These are phyloP conservation scores for Crotalus horridus DNA, from an alignment of 2,113 vertebrate genomes.

Conservation along the genomic window DNA sequence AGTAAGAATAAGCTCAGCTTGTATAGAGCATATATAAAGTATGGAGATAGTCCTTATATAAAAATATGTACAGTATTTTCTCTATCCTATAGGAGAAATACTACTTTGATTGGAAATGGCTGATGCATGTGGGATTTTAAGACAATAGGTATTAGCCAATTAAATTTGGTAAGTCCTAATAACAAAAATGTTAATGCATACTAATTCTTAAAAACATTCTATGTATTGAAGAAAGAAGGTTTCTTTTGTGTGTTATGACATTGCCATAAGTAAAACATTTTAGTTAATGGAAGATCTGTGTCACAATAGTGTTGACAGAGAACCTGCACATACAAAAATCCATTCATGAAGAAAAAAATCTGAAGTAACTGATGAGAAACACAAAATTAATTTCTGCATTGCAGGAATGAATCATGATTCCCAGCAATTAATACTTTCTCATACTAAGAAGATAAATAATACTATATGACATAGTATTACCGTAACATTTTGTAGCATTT, in stretches of 20 bases:
- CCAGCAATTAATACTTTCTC: conserved; percentile 73
- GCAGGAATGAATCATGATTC: conserved; percentile 69
- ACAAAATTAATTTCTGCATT: conserved; percentile 66
- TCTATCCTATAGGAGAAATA: conserved; percentile 24
- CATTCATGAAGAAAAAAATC: conserved; percentile 59
- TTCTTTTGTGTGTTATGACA: conserved; percentile 52
- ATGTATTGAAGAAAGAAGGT: conserved; percentile 38
- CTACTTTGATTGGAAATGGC: conserved; percentile 39
- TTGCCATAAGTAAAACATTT: conserved; percentile 41
- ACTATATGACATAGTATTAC: conserved; percentile 78
- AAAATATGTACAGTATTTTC: conserved; percentile 18
- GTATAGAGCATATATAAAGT: conserved; percentile 16
- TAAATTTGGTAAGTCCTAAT: conserved; percentile 49
- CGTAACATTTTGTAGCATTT: conserved; percentile 72
- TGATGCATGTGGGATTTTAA: conserved; percentile 45
- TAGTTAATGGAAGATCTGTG: conserved; percentile 64
- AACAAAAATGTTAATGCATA: conserved; percentile 61
- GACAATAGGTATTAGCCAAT: conserved; percentile 51
- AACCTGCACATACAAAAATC: conserved; percentile 53
- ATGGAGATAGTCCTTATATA: conserved; percentile 23
- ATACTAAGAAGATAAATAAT: conserved; percentile 71
- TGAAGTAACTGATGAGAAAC: conserved; percentile 59
- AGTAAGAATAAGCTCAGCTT: conserved; percentile 19
- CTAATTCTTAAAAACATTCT: conserved; percentile 51
- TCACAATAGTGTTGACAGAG: conserved; percentile 48